A percentile compares a stretch with the other conserved stretches of the same genome.
These are phyloP conservation scores for Anarrhichthys ocellatus DNA, from an alignment of 2,113 vertebrate genomes.

Conservation along the genomic window DNA sequence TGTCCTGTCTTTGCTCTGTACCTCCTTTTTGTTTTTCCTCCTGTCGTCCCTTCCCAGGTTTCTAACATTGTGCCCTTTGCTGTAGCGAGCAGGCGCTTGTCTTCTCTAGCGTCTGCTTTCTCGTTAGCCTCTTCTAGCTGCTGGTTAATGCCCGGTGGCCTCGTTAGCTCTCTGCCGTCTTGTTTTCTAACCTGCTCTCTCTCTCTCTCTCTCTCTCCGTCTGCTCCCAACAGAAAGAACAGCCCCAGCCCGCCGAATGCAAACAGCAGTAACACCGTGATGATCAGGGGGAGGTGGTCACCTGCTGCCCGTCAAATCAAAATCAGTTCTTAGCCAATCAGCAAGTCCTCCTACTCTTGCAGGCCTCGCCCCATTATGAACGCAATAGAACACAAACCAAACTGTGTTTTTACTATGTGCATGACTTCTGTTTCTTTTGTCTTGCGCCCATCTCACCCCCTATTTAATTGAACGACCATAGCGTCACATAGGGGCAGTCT, in stretches of 20 bases:
- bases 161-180: not conserved
- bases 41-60: conserved; percentile 46
- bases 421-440: conserved; percentile 84
- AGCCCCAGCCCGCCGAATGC: conserved; percentile 95
- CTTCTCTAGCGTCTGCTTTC: conserved; percentile 39
- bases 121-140: conserved; percentile 17
- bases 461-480: conserved; percentile 46
- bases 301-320: conserved; percentile 76
- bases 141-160: conserved; percentile 18
- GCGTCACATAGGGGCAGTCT: conserved; percentile 29
- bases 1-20: conserved; percentile 19
- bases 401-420: conserved; percentile 88
- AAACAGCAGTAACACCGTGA: conserved; percentile 95
- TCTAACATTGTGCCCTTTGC: conserved; percentile 55
- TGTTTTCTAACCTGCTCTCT: conserved; percentile 16
- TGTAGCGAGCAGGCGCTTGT: conserved; percentile 24
- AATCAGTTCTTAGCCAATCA: conserved; percentile 83
- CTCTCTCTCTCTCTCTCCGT: not conserved
- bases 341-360: conserved; percentile 80
- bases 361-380: conserved; percentile 78
- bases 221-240: conserved; percentile 87
- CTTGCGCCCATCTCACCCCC: conserved; percentile 64
- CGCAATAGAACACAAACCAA: conserved; percentile 75
- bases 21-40: conserved; percentile 1
- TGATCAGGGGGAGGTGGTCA: conserved; percentile 75